Evolutionary conservation across 1,140 invertebrate genomes (phyloP).

Genomic region (Linepithema humile): DNA sequence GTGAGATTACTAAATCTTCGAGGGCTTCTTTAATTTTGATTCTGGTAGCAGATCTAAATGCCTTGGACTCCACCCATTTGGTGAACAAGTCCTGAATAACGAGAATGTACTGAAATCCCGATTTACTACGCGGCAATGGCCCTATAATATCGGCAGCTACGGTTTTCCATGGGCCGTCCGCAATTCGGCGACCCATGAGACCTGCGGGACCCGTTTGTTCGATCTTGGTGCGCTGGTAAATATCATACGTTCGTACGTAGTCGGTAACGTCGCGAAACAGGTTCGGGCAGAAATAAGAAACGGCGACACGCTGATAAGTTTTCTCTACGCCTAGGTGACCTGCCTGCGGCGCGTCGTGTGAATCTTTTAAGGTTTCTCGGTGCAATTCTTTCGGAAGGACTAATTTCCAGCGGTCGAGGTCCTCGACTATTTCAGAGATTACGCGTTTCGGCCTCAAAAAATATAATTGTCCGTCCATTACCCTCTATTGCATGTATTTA

Average conservation of each 20-base stretch:
- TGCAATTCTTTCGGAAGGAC: neutral
- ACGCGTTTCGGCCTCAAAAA: neutral
- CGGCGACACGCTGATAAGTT: neutral
- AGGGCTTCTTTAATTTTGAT: neutral
- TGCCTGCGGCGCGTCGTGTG: neutral
- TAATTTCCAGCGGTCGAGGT: neutral
- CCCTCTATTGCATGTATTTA: neutral
- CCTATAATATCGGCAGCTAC: neutral
- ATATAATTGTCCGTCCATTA: neutral
- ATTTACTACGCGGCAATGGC: neutral
- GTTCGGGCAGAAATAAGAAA: neutral
- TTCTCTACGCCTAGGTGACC: neutral
- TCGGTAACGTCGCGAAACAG: neutral
- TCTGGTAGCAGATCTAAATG: neutral
- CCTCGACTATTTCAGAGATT: neutral
- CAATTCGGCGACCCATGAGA: neutral
- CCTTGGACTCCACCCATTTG: neutral
- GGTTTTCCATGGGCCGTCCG: neutral
- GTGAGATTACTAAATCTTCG: neutral
- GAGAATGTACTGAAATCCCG: neutral
- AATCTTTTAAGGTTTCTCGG: rapidly evolving
- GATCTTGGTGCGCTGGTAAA: neutral
- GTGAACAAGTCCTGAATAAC: neutral
- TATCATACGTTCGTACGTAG: neutral
- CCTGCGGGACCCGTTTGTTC: neutral